phyloP scores from a whole-genome alignment of 2,113 vertebrate species.

The Rousettus leschenaultii region DNA sequence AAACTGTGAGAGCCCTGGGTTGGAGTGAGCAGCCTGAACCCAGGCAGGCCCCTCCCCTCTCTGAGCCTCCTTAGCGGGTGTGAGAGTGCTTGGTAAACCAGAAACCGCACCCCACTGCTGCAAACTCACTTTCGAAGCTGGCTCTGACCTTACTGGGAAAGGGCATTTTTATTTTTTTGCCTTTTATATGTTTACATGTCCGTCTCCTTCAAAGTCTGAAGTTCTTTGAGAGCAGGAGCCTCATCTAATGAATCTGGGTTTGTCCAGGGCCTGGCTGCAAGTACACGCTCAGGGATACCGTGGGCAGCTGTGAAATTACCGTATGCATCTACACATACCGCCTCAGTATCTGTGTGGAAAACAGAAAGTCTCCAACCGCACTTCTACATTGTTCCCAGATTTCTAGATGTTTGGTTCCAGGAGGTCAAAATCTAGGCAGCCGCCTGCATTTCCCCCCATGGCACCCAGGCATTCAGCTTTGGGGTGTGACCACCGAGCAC shows the following conservation, averaged over 20 bases:
- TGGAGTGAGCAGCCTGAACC: background rate
- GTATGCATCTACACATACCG: background rate
- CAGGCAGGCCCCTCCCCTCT: background rate
- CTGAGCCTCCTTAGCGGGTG: background rate
- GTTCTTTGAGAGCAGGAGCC: slow-evolving; percentile 20
- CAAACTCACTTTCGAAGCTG: slow-evolving; percentile 16
- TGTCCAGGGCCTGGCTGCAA: background rate
- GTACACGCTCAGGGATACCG: background rate
- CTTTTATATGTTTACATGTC: background rate
- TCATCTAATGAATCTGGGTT: background rate
- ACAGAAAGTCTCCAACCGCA: background rate
- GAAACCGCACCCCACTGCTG: background rate
- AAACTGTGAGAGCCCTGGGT: background rate
- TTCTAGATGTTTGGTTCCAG: background rate
- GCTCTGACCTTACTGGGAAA: slow-evolving; percentile 1
- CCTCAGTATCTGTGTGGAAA: background rate
- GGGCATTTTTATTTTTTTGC: slow-evolving; percentile 8
- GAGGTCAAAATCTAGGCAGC: background rate
- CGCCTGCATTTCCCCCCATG: background rate
- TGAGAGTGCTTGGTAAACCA: slow-evolving; percentile 6
- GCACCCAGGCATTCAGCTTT: background rate
- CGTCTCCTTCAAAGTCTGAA: slow-evolving; percentile 1
- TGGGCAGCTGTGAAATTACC: background rate
- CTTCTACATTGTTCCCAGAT: background rate
- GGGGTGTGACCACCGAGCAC: background rate